Evolutionary conservation across 2,113 vertebrate genomes (phyloP).

Genomic region (Prietella phreatophila): DNA sequence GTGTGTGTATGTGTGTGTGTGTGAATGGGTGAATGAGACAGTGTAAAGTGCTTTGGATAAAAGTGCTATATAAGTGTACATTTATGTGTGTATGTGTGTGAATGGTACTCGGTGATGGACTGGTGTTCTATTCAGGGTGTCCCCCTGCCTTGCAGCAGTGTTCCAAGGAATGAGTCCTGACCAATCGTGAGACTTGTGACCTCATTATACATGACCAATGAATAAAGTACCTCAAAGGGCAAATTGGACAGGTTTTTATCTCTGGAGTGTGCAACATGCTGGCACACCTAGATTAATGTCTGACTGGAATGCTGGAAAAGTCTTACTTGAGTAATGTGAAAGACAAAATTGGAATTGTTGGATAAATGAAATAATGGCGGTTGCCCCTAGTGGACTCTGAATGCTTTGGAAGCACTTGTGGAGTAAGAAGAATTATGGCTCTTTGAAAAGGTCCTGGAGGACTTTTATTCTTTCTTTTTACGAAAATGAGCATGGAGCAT

Average conservation of each 20-base stretch:
- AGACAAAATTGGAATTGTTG: neutral
- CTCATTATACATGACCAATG: too few relatives aligned
- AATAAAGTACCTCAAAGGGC: neutral
- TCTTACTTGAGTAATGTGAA: neutral
- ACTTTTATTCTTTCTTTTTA: neutral
- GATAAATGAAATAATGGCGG: neutral
- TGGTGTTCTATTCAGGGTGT: neutral
- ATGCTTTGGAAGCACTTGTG: too few relatives aligned
- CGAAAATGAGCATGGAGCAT: neutral
- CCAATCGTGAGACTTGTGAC: too few relatives aligned
- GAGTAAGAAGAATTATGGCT: neutral
- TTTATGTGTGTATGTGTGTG: neutral
- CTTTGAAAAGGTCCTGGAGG: neutral
- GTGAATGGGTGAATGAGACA: too few relatives aligned
- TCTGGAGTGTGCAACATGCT: neutral
- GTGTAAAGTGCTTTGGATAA: too few relatives aligned
- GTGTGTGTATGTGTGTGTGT: too few relatives aligned
- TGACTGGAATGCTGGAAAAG: neutral
- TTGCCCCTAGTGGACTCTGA: neutral
- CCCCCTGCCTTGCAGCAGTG: neutral
- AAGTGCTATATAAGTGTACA: too few relatives aligned
- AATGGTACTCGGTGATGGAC: neutral
- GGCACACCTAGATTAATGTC: neutral
- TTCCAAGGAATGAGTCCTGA: neutral
- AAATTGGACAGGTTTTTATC: neutral